Base-by-base conservation (phyloP, 2,113 vertebrate species). In the Lasiurus borealis region DNA sequence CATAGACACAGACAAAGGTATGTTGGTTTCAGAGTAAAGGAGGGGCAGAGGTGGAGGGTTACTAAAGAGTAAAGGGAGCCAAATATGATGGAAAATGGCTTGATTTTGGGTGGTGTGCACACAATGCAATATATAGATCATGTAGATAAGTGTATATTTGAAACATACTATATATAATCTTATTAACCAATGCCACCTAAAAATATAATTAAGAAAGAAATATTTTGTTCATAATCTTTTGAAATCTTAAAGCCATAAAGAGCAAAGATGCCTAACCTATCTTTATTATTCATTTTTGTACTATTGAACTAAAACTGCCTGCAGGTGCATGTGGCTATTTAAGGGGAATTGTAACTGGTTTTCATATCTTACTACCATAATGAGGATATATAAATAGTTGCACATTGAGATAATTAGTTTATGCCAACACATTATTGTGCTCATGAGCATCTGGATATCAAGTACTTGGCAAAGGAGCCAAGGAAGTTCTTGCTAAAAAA, bases 301-400 rank as follows among this genome's bases (percentile, higher is more conserved):
- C 92, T 92, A 91, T 78, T 93, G 84, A 95, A 78, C 90, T 90
- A 95, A 97, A 98, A 88, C 88, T 89, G 68, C 90, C 92, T 93
- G 91, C 91, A 93, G 97, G 95, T 89, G 91, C 95, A 93, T 66
- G 88, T 44, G 91, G 72, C 93, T 97, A 97, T 97, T 98, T 94
- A 98, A 95, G 96, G 92, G 88, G 77, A 96, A 97, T 97, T 40
- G 48, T 95, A 85, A 97, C 75, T 85, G 59, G 57, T 75, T 96
- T 90, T 97, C 54, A 52, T 84, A 94, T 91, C 86, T 96, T 80
- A 77, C 25, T 52, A 95, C 87, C 57, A 14, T 84, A 86, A 54
- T 57, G 31, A 90, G 68, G 92, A 85, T 15, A 0, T 94, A 94
- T 96, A 98, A 98, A 97, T 93, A 97, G 85, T 91, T 96, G 52